Base-by-base conservation (phyloP, 37 sponge, comb jelly and placozoan species). In the Dysidea cf. avara region DNA sequence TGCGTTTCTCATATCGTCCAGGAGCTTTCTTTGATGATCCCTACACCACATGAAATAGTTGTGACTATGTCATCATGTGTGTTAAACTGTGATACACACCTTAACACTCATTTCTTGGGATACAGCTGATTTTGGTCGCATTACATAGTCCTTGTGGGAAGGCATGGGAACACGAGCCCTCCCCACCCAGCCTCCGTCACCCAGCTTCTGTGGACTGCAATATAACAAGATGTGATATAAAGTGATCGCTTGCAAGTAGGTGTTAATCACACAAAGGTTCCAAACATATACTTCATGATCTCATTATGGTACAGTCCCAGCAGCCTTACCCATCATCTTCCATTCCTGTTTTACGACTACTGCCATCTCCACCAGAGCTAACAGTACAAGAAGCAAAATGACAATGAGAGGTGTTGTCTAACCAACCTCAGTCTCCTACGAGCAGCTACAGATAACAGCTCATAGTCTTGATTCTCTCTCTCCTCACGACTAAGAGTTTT, bases 161-260 rank as follows among this genome's bases (percentile, higher is more conserved):
- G 99, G 95, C 76, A 82, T 69, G 16, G 99, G 99, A 4, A 97
- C 99, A 0, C 99, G 67, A 11, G 99, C 99, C 24, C 99, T 66
- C 33, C 88, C 83, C 2, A 92, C 59, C 83, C 90, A 97, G n/a
- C 96, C 96, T 61, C 82, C 82, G 51, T 97, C 99, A 3, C 99
- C 99, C 18, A 95, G 99, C 53, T 94, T 94, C 46, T 81, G 87
- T 2, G 94, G 75, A 31, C 83, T 82, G 55, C 13, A 32, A 40
- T 2, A 38, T 22, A 63, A 11, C 67, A 69, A 35, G 5, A 24
- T n/a, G 26, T 28, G 30, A 13, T 0, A 71, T 53, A 17, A 14
- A 34, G 20, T 12, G 20, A 13, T n/a, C 9, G 39, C n/a, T n/a
- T n/a, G n/a, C n/a, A n/a, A n/a, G n/a, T n/a, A n/a, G n/a, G n/a